A percentile compares a stretch with the other conserved stretches of the same genome.
phyloP scores from a whole-genome alignment of 2,888 invertebrate genomes.

The Amitus sp. region DNA sequence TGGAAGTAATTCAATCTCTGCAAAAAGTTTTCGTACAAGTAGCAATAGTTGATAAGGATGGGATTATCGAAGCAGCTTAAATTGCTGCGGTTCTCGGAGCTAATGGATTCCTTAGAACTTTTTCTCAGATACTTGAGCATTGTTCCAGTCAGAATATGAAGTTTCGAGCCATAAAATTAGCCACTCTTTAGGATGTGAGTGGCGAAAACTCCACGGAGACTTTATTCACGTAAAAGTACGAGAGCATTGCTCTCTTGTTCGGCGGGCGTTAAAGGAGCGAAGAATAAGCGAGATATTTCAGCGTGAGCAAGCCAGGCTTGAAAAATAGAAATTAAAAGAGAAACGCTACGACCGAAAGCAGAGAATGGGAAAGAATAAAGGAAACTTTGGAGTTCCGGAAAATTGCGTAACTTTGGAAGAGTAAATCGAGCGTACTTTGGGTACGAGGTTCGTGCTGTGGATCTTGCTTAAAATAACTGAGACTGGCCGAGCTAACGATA shows the following conservation, averaged over 20 bases:
- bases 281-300: conserved; percentile 10
- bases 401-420: conserved; percentile 21
- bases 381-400: conserved; percentile 16
- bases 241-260: conserved; percentile 11
- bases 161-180: conserved; percentile 55
- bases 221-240: not conserved
- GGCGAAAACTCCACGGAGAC: conserved; percentile 8
- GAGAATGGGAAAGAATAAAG: conserved; percentile 14
- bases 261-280: not conserved
- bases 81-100: conserved; percentile 15
- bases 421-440: conserved; percentile 16
- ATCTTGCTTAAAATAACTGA: conserved; percentile 8
- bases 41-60: conserved; percentile 7
- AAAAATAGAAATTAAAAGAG: conserved; percentile 14
- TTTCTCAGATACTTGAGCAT: conserved; percentile 45
- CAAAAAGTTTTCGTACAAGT: conserved; percentile 1
- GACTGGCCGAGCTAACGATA: not conserved
- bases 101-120: conserved; percentile 59
- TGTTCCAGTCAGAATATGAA: conserved; percentile 51
- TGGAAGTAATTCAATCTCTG: not conserved
- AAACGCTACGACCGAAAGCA: not conserved
- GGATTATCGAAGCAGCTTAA: conserved; percentile 13
- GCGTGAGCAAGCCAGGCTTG: conserved; percentile 4
- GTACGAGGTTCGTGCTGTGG: conserved; percentile 10
- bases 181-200: conserved; percentile 44